These are phyloP conservation scores for Cinclus mexicanus DNA, from an alignment of 2,113 vertebrate species.

Conservation along the genomic window DNA sequence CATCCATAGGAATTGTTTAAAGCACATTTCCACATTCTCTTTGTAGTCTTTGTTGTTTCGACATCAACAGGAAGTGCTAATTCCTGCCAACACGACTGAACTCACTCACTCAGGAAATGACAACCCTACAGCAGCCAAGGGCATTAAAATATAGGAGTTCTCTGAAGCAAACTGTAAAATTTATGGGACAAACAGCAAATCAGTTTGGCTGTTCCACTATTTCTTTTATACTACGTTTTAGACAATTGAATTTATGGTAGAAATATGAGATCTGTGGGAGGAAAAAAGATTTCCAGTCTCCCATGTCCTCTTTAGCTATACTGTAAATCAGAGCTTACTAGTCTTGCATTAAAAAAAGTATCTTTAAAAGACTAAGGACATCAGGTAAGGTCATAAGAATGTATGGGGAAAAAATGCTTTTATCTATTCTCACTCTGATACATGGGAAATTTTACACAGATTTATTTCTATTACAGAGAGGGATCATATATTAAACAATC, in stretches of 20 bases:
- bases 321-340: background rate
- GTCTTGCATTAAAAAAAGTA: background rate
- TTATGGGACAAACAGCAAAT: background rate
- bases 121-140: background rate
- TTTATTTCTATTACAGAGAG: background rate
- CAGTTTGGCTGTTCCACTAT: background rate
- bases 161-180: background rate
- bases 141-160: constrained; percentile 8
- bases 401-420: background rate
- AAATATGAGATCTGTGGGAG: background rate
- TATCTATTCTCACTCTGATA: background rate
- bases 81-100: constrained; percentile 35
- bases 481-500: background rate
- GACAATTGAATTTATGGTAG: background rate
- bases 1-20: constrained; percentile 29
- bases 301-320: background rate
- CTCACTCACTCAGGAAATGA: constrained; percentile 41
- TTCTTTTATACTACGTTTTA: background rate
- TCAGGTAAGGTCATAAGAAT: background rate
- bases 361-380: background rate
- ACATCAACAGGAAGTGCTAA: constrained; percentile 55
- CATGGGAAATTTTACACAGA: background rate
- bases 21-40: constrained; percentile 38
- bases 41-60: constrained; percentile 33
- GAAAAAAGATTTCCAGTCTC: background rate